Evolutionary conservation across 92 coral and sea anemone species (phyloP).

Genomic region (Virgularia gustaviana): DNA sequence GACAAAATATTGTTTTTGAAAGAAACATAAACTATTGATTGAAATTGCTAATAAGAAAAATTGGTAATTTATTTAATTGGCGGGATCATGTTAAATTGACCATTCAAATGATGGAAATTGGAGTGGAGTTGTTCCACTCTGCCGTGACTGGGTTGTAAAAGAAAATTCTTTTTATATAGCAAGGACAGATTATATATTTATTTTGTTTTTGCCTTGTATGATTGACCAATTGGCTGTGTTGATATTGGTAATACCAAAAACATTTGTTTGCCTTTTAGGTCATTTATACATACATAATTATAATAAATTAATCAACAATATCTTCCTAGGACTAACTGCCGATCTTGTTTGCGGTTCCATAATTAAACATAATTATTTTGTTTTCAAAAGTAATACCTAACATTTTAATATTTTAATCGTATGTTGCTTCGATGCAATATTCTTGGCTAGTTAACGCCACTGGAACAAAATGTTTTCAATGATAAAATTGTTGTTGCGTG

Average conservation of each 20-base stretch:
- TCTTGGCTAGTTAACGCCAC: no score
- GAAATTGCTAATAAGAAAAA: background rate
- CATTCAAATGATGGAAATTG: background rate
- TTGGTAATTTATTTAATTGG: conserved; percentile 2
- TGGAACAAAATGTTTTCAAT: no score
- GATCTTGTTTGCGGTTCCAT: no score
- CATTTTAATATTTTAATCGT: no score
- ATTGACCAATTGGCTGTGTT: conserved; percentile 9
- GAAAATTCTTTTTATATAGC: conserved; percentile 22
- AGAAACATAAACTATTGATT: background rate
- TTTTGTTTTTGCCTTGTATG: conserved; percentile 18
- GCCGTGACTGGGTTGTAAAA: background rate
- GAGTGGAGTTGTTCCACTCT: background rate
- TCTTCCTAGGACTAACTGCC: no score
- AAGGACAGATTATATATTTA: conserved; percentile 39
- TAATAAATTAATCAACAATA: no score
- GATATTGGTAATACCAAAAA: background rate
- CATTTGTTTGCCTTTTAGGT: no score
- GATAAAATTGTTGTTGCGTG: no score
- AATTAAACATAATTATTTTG: no score
- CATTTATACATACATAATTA: no score
- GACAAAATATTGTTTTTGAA: background rate
- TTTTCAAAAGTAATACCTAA: no score
- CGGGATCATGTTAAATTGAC: background rate
- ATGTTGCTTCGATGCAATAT: no score